Conservation (phyloP, 2,113 vertebrate species). For the Siphamia tubifer region DNA sequence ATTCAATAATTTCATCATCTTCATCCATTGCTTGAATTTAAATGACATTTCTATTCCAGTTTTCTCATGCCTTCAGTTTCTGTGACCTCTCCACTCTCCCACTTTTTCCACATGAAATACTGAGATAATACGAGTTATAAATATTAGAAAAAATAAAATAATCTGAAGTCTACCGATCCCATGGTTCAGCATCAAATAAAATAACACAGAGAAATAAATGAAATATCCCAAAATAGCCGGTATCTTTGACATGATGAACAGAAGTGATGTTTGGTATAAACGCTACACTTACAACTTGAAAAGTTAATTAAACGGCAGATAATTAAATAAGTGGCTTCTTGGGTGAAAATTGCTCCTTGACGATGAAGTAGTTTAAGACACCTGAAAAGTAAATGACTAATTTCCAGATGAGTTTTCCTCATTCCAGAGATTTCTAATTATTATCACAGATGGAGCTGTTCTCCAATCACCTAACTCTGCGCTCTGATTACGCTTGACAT, state of each 20-base stretch:
- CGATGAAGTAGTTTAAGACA: constrained; percentile 26
- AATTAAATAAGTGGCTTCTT: constrained; percentile 58
- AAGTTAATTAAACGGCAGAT: constrained; percentile 56
- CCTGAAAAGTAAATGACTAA: constrained; percentile 34
- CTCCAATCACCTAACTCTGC: constrained; percentile 58
- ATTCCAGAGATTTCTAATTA: constrained; percentile 60
- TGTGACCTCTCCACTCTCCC: not conserved
- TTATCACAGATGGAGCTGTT: constrained; percentile 60
- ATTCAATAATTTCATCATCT: too few species aligned
- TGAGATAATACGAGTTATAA: constrained; percentile 18
- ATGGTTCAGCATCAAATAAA: not conserved
- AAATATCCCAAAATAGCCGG: not conserved
- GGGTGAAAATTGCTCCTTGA: constrained; percentile 41
- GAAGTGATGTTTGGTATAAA: constrained; percentile 15
- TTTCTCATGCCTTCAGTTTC: not conserved
- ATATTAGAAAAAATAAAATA: constrained; percentile 8
- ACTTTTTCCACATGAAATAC: constrained; percentile 4
- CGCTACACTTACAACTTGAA: constrained; percentile 29
- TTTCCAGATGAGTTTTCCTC: constrained; percentile 13
- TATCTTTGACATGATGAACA: constrained; percentile 10
- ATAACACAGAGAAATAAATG: not conserved
- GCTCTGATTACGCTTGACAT: constrained; percentile 70
- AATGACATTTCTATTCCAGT: constrained; percentile 26
- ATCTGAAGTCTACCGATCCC: not conserved
- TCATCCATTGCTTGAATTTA: constrained; percentile 23